phyloP scores from a whole-genome alignment of 2,113 vertebrate genomes.

The Sphaerodactylus townsendi region DNA sequence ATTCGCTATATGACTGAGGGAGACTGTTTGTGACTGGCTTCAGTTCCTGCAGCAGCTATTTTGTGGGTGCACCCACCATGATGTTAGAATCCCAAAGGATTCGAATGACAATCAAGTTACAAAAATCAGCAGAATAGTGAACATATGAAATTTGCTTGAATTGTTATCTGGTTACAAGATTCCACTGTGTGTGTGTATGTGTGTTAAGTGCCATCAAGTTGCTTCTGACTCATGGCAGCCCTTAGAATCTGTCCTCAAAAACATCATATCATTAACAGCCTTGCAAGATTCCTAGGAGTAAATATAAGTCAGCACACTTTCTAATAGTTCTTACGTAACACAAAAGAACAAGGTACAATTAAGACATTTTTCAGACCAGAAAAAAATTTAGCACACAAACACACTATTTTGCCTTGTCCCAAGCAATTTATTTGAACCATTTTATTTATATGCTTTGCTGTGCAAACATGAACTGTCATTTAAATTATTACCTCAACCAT shows the following conservation, averaged over 20 bases:
- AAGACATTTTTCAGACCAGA: not conserved
- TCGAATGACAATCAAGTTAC: too few species aligned
- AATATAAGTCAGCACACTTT: not conserved
- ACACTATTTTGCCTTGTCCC: slow-evolving; percentile 20
- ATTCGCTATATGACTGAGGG: too few species aligned
- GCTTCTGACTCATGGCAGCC: too few species aligned
- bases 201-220: too few species aligned
- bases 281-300: not conserved
- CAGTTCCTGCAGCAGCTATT: too few species aligned
- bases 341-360: not conserved
- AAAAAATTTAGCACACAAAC: not conserved
- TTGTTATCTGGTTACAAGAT: not conserved
- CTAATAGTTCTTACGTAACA: not conserved
- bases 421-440: slow-evolving; percentile 20
- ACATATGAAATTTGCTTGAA: not conserved
- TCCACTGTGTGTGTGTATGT: too few species aligned
- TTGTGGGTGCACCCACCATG: too few species aligned
- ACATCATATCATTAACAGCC: too few species aligned
- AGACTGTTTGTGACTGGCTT: too few species aligned
- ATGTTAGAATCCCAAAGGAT: too few species aligned
- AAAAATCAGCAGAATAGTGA: not conserved
- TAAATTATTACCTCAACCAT: slow-evolving; percentile 19
- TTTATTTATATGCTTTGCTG: slow-evolving; percentile 1
- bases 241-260: too few species aligned
- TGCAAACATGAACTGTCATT: slow-evolving; percentile 28